These are phyloP conservation scores for Ligdia adustata DNA, from an alignment of 2,888 invertebrate genomes.

Conservation along the genomic window DNA sequence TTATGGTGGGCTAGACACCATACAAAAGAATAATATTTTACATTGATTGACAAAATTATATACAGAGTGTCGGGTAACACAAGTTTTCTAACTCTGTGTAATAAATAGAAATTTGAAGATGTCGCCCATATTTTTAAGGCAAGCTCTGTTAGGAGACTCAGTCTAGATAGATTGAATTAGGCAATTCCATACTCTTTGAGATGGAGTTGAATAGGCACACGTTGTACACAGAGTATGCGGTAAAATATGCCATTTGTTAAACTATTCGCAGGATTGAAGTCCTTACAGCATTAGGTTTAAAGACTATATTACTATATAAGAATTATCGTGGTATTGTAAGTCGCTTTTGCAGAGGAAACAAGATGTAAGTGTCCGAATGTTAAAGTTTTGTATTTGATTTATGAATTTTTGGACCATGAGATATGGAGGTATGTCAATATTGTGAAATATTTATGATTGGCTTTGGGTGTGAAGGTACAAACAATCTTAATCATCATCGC, in stretches of 20 bases:
- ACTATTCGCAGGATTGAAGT: conserved; percentile 9
- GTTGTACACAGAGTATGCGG: conserved; percentile 23
- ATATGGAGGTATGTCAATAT: conserved; percentile 20
- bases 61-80: too few species aligned
- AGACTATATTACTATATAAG: neutral
- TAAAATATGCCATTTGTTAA: conserved; percentile 14
- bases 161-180: too few species aligned
- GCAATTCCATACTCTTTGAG: too few species aligned
- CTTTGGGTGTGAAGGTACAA: conserved; percentile 3
- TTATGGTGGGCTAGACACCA: too few species aligned
- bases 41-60: too few species aligned
- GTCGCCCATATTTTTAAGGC: too few species aligned
- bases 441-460: conserved; percentile 16
- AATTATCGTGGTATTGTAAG: neutral
- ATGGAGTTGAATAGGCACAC: conserved; percentile 5
- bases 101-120: too few species aligned
- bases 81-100: too few species aligned
- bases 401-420: conserved; percentile 28
- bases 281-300: conserved; percentile 8
- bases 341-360: conserved; percentile 9
- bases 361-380: conserved; percentile 14
- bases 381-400: conserved; percentile 24
- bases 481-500: conserved; percentile 5
- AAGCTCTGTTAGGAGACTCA: too few species aligned
- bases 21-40: too few species aligned